These are phyloP conservation scores for Onychostoma macrolepis DNA, from an alignment of 2,113 vertebrate genomes.

Conservation along the genomic window DNA sequence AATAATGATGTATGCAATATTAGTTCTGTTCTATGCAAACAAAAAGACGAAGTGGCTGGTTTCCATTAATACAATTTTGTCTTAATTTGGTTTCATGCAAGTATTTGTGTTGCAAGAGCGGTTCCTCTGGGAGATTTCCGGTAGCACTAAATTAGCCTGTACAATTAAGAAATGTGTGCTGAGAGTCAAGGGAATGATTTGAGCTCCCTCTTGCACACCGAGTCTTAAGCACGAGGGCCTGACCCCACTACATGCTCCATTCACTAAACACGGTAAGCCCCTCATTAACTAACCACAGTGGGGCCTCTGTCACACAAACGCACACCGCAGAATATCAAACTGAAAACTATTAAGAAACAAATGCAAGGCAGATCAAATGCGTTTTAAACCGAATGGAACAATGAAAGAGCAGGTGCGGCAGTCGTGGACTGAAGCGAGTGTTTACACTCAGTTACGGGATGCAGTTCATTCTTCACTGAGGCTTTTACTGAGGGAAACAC, in stretches of 20 bases:
- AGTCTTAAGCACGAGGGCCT: constrained; percentile 9
- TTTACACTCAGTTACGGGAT: neutral
- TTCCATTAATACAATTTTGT: neutral
- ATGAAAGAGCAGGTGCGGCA: neutral
- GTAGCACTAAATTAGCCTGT: constrained; percentile 24
- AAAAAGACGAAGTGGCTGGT: neutral
- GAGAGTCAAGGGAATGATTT: constrained; percentile 22
- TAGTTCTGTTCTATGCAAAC: neutral
- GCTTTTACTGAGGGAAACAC: constrained; percentile 50
- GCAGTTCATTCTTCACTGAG: constrained; percentile 32
- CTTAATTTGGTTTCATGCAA: neutral
- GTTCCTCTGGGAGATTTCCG: neutral
- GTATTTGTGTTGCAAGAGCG: neutral
- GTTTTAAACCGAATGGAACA: neutral
- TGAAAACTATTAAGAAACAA: constrained; percentile 19
- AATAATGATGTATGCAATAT: neutral
- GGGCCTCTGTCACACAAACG: constrained; percentile 15
- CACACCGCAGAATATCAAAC: constrained; percentile 14
- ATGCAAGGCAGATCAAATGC: neutral
- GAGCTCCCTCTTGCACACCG: constrained; percentile 6
- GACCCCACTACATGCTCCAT: constrained; percentile 39
- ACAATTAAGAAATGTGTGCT: constrained; percentile 37
- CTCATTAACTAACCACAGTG: constrained; percentile 50
- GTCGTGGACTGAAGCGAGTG: neutral
- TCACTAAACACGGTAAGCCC: constrained; percentile 34